Conservation (phyloP, 2,888 invertebrate species). For the Latheticus oryzae region DNA sequence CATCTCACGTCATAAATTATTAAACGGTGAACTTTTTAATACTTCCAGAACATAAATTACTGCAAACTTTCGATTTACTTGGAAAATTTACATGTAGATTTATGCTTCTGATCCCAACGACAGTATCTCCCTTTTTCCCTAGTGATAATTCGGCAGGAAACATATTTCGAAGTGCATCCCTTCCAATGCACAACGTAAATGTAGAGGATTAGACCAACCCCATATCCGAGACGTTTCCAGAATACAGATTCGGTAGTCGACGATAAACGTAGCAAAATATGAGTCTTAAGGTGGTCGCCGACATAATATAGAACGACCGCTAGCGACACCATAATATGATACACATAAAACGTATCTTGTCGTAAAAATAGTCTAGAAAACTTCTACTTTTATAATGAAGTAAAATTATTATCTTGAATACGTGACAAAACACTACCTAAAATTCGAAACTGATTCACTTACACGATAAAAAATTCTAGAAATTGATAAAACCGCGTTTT, state of each 20-base stretch:
- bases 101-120: conserved; percentile 16
- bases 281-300: conserved; percentile 18
- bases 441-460: conserved; percentile 2
- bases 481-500: no score
- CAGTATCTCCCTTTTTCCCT: conserved; percentile 1
- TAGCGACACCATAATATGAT: conserved; percentile 5
- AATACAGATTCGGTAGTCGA: conserved; percentile 25
- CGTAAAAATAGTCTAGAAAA: conserved; percentile 16
- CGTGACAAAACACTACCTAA: no score
- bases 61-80: conserved; percentile 24
- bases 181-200: conserved; percentile 18
- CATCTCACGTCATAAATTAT: conserved; percentile 16
- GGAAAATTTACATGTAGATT: conserved; percentile 26
- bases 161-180: conserved; percentile 22
- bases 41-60: conserved; percentile 14
- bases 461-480: conserved; percentile 23
- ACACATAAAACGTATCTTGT: conserved; percentile 19
- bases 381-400: no score
- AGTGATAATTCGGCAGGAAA: conserved; percentile 18
- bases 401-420: no score
- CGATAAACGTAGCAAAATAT: conserved; percentile 32
- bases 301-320: conserved; percentile 16
- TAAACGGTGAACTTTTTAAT: conserved; percentile 22
- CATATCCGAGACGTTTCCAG: conserved; percentile 21
- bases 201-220: conserved; percentile 12